phyloP scores from a whole-genome alignment of 2,113 vertebrate genomes.

The Emberiza fucata region DNA sequence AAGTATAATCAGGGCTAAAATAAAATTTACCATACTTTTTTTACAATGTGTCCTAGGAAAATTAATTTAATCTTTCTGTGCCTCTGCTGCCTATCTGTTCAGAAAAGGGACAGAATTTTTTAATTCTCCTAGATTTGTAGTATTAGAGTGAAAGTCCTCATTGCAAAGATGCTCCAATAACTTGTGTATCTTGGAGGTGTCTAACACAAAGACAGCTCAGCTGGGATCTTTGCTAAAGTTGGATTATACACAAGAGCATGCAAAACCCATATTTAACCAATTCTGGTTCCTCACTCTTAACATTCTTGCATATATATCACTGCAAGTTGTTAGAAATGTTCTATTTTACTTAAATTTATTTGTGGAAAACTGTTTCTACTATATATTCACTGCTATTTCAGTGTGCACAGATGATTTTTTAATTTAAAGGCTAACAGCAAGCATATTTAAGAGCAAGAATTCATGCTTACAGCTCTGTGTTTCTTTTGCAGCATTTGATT shows the following conservation, averaged over 20 bases:
- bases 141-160: background rate
- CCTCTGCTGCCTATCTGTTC: background rate
- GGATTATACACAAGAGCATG: background rate
- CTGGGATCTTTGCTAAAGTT: background rate
- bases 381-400: background rate
- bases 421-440: background rate
- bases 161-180: background rate
- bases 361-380: background rate
- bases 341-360: background rate
- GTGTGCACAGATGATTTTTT: background rate
- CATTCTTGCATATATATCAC: background rate
- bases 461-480: background rate
- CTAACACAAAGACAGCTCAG: background rate
- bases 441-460: background rate
- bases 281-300: background rate
- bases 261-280: background rate
- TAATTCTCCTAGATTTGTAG: background rate
- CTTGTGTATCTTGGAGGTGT: background rate
- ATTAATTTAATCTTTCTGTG: background rate
- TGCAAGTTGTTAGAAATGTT: background rate
- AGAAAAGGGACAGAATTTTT: background rate
- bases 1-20: background rate
- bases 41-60: background rate
- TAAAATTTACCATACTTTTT: background rate
- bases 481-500: slow-evolving; percentile 31